Evolutionary conservation across 2,113 vertebrate species (phyloP), one percentile per base, ranked within the genome.

Genomic region (Corvus cornix): DNA sequence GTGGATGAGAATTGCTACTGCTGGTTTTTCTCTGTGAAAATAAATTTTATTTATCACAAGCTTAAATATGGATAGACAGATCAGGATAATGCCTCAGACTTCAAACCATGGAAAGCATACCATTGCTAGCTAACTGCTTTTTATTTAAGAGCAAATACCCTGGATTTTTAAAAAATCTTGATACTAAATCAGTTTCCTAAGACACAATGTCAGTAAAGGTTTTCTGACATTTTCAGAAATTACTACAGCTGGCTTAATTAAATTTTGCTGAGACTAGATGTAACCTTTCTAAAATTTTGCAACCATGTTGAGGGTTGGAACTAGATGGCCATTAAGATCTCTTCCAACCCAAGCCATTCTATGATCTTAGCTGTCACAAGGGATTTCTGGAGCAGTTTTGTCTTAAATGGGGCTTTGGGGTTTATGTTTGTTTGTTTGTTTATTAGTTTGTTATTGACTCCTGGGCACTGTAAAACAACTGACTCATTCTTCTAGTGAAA

Each of bases 21-120:
- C 16, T 90, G 28, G 8, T 6, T 82, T 75, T 55, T 46, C 18
- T 33, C 67, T 76, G 17, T 53, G 37, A 68, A 84, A 85, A 68
- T 43, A 44, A 35, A 37, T 26, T 63, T 6, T 56, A 15, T 66
- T 67, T 87, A 53, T 69, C 30, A 49, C 44, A 28, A 26, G 5
- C 16, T 55, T 89, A 70, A 75, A 43, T 63, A 52, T 53, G 17
- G 14, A 43, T 82, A 26, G 24, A 52, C 10, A 23, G 82, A 77
- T 22, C 52, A 41, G 4, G 56, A 33, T 16, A 66, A 81, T 31
- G 6, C 7, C 28, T 73, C 24, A 81, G 35, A 51, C 30, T 63
- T 87, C 41, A 56, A 58, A 58, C 28, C 9, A 14, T 4, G 0
- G 33, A 62, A 53, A 41, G 7, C 0, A 0, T 60, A 24, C 3